These are phyloP conservation scores for Drosophila neutralis DNA, from an alignment of 2,888 invertebrate species.

Conservation along the genomic window DNA sequence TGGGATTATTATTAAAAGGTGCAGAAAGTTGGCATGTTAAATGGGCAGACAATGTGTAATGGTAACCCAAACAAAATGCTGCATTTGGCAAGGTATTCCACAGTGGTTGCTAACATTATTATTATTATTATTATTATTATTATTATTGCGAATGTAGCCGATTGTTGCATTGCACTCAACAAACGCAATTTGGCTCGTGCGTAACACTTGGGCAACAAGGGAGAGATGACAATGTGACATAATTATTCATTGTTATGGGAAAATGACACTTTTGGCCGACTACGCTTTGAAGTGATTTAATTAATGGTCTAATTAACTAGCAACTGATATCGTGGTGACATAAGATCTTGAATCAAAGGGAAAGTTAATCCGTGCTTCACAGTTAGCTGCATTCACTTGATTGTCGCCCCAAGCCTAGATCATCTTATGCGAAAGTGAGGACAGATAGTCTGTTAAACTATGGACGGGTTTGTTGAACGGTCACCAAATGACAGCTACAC, in stretches of 20 bases:
- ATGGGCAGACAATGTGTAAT: conserved; percentile 61
- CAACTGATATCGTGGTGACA: conserved; percentile 18
- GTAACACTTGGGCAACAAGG: conserved; percentile 46
- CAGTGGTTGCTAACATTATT: conserved; percentile 16
- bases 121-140: conserved; percentile 11
- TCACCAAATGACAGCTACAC: conserved; percentile 28
- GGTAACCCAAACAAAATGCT: conserved; percentile 70
- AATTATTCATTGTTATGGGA: conserved; percentile 56
- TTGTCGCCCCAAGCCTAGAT: conserved; percentile 23
- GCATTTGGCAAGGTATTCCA: conserved; percentile 69
- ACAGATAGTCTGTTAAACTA: conserved; percentile 16
- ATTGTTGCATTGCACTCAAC: conserved; percentile 9
- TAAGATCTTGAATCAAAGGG: conserved; percentile 26
- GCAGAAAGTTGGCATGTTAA: conserved; percentile 45
- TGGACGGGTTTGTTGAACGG: conserved; percentile 47
- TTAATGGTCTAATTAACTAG: conserved; percentile 62
- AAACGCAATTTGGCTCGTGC: conserved; percentile 58
- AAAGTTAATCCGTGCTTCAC: conserved; percentile 28
- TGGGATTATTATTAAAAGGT: conserved; percentile 66
- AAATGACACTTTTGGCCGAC: conserved; percentile 10
- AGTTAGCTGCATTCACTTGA: conserved; percentile 4
- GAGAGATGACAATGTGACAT: conserved; percentile 52
- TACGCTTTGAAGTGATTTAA: conserved; percentile 55
- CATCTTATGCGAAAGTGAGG: conserved; percentile 11
- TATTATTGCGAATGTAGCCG: conserved; percentile 5